These are phyloP conservation scores for Dasyornis broadbenti DNA, from an alignment of 2,113 vertebrate species.

Conservation along the genomic window DNA sequence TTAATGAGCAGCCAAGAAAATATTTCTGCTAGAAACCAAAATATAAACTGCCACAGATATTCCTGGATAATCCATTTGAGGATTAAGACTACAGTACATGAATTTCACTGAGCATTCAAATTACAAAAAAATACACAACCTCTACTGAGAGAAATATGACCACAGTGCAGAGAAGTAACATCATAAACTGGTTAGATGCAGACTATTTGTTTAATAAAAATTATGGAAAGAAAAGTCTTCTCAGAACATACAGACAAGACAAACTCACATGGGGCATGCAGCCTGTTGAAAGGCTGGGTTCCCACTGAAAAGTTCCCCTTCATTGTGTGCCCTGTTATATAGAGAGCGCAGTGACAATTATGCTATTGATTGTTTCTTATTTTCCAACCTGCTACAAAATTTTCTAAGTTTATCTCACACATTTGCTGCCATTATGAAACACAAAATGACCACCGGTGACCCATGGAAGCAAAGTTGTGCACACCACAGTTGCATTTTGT, in stretches of 20 bases:
- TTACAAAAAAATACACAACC: not conserved
- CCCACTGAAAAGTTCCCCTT: not conserved
- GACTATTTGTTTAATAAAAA: not conserved
- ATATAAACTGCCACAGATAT: not conserved
- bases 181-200: not conserved
- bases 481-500: not conserved
- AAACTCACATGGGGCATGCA: not conserved
- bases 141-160: not conserved
- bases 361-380: not conserved
- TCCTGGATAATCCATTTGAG: not conserved
- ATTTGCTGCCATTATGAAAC: not conserved
- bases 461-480: not conserved
- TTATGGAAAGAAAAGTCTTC: not conserved
- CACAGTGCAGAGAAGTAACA: not conserved
- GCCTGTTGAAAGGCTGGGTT: not conserved
- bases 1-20: conserved; percentile 7
- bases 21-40: not conserved
- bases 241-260: not conserved
- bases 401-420: not conserved
- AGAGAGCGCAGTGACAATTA: not conserved
- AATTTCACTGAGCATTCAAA: not conserved
- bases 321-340: accelerated
- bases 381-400: not conserved
- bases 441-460: not conserved
- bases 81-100: not conserved